phyloP scores from a whole-genome alignment of 2,888 invertebrate genomes.

The Brenthis daphne region DNA sequence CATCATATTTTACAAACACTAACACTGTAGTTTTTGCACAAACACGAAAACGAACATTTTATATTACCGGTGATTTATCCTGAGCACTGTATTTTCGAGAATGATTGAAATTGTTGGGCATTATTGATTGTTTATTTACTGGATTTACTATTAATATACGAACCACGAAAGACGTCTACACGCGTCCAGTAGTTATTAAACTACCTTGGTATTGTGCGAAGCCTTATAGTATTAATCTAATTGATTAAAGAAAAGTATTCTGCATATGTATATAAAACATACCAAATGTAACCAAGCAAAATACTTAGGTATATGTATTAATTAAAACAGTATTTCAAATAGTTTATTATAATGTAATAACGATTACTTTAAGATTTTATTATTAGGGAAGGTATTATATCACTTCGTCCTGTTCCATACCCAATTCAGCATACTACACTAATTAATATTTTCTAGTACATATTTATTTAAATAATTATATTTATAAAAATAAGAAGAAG shows the following conservation, averaged over 20 bases:
- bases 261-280: conserved; percentile 42
- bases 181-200: conserved; percentile 52
- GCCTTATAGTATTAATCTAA: conserved; percentile 74
- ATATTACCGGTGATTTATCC: conserved; percentile 55
- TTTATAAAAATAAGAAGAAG: no score
- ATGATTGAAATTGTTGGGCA: conserved; percentile 36
- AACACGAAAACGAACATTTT: conserved; percentile 16
- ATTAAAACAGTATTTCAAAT: no score
- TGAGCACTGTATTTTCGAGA: conserved; percentile 50
- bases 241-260: conserved; percentile 60
- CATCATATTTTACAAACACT: conserved; percentile 2
- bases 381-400: no score
- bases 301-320: neutral
- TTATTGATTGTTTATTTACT: conserved; percentile 33
- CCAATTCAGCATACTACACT: no score
- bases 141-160: conserved; percentile 9
- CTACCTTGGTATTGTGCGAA: conserved; percentile 61
- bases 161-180: conserved; percentile 47
- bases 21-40: neutral
- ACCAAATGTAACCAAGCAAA: conserved; percentile 33
- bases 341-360: no score
- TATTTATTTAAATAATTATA: no score
- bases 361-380: no score
- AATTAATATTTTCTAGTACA: no score
- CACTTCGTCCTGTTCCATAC: no score